Conservation (phyloP, 2,797 vertebrate species). For the Melanotaenia boesemani region DNA sequence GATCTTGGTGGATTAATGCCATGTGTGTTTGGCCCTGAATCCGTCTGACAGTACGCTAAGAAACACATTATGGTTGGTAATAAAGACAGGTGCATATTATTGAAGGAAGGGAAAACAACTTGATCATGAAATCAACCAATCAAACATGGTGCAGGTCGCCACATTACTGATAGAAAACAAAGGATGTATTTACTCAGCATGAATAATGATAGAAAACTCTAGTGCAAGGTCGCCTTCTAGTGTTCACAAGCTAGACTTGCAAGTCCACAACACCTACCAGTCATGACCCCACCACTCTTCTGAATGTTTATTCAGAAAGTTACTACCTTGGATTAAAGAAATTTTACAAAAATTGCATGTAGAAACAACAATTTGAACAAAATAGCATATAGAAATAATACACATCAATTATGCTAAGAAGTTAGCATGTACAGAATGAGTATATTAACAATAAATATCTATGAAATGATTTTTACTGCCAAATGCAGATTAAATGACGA, state of each 20-base stretch:
- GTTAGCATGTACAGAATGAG: not conserved
- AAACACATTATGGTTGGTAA: conserved; percentile 6
- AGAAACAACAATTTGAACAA: conserved; percentile 17
- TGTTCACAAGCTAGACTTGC: conserved; percentile 18
- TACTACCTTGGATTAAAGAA: conserved; percentile 2
- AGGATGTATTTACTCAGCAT: conserved; percentile 21
- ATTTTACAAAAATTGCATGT: conserved; percentile 28
- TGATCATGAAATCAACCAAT: conserved; percentile 46
- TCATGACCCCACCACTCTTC: conserved; percentile 5
- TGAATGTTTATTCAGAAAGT: conserved; percentile 30
- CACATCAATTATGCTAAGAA: conserved; percentile 39
- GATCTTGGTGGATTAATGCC: conserved; percentile 5
- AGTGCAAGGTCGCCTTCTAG: conserved; percentile 73
- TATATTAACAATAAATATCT: not conserved
- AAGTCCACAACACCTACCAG: not conserved
- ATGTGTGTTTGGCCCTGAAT: not conserved
- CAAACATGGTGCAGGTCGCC: conserved; percentile 32
- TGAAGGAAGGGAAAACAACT: not conserved
- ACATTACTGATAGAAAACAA: conserved; percentile 20
- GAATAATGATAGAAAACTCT: conserved; percentile 18
- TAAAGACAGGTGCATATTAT: not conserved
- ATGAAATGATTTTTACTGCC: conserved; percentile 8
- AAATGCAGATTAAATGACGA: not conserved
- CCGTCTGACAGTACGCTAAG: not conserved
- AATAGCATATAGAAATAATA: conserved; percentile 55